Base-by-base conservation (phyloP, 1,140 invertebrate species). In the Asbolus verrucosus region DNA sequence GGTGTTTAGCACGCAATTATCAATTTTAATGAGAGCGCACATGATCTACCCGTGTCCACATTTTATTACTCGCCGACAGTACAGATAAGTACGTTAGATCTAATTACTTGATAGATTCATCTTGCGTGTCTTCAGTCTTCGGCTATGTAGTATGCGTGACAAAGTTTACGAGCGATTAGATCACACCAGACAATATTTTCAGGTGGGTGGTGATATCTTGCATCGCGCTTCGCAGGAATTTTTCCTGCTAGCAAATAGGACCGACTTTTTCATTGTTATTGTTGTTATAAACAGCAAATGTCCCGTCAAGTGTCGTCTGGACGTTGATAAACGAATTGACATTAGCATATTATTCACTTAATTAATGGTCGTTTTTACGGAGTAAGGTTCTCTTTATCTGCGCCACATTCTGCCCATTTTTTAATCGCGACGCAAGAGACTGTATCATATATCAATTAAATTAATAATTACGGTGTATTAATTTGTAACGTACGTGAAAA, bases 251-350 rank as follows among this genome's bases (percentile, higher is more conserved):
- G 33, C 6, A 46, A n/a, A n/a, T n/a, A n/a, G n/a, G 21, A 54
- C 27, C 46, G 46, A 54, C 46, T 54, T 54, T 54, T 54, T n/a
- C n/a, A 54, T 54, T 54, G 46, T 54, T 54, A 24, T 54, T 54
- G 11, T 19, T 46, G n/a, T n/a, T n/a, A n/a, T n/a, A n/a, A 46
- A 46, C 18, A 46, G 41, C 41, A 46, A 19, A 18, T 27, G 19
- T 54, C 21, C 9, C n/a, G 19, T 54, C 46, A 54, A 54, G 46
- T 54, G 46, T 54, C 46, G 46, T 54, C 46, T 54, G 18, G 46
- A 54, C 46, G 21, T 24, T 54, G 46, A 54, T 27, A 27, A 54
- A 54, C 46, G 46, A 54, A 54, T 30, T n/a, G 46, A 54, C 6
- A n/a, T 54, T 19, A 27, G 3, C 46, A 54, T 54, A 24, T 54